Evolutionary conservation across 2,888 invertebrate genomes (phyloP).

Genomic region (Gymnosoma rotundatum): DNA sequence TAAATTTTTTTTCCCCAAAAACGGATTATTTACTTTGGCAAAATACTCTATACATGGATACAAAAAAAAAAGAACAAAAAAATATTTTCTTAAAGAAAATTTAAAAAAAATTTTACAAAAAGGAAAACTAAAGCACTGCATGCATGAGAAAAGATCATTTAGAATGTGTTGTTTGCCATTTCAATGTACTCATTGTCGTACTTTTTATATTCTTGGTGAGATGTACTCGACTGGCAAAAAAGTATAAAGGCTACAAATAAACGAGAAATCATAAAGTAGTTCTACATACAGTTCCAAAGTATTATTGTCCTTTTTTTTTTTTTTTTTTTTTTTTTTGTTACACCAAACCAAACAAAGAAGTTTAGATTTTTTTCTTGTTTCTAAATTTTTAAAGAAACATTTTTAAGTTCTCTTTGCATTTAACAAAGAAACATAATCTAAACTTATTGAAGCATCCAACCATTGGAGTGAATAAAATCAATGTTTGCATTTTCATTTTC

Average conservation of each 20-base stretch:
- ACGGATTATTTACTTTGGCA: conserved; percentile 57
- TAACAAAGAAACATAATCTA: conserved; percentile 44
- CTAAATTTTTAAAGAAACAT: conserved; percentile 21
- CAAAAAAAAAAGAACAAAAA: conserved; percentile 8
- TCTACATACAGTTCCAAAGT: conserved; percentile 54
- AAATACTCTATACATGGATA: conserved; percentile 1
- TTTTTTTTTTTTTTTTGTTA: no score
- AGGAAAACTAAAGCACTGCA: conserved; percentile 49
- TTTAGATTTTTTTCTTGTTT: conserved; percentile 10
- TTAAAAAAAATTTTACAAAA: not conserved
- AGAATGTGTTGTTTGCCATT: conserved; percentile 61
- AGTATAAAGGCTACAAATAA: conserved; percentile 21
- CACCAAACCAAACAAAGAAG: not conserved
- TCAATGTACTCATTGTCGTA: conserved; percentile 40
- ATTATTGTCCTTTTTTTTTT: conserved; percentile 19
- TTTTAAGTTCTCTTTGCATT: conserved; percentile 6
- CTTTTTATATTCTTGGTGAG: conserved; percentile 36
- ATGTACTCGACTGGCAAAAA: conserved; percentile 47
- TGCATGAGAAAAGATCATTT: conserved; percentile 60
- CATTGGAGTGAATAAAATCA: conserved; percentile 60
- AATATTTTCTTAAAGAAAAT: conserved; percentile 31
- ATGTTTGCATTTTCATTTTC: conserved; percentile 57
- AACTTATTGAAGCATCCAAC: conserved; percentile 57
- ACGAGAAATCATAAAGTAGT: conserved; percentile 43
- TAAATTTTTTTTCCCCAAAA: conserved; percentile 36